Base-by-base conservation (phyloP, 2,797 vertebrate species). In the Lophotriccus pileatus region DNA sequence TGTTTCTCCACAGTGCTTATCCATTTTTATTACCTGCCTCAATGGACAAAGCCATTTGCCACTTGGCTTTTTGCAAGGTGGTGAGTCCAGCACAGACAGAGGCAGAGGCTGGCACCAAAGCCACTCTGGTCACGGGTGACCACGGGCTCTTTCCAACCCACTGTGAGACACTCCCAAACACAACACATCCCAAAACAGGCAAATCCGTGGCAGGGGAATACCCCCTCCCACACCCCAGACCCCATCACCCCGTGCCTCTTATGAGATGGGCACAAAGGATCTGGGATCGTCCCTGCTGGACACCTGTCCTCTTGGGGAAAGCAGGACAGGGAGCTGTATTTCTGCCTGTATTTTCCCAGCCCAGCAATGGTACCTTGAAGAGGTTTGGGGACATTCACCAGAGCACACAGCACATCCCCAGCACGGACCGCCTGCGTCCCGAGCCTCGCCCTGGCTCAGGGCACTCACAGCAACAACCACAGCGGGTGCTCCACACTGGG, bases 391-490 rank as follows among this genome's bases (percentile, higher is more conserved):
- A 43, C 53, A 14, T 43, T 21, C 84, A 39, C 20, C 66, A 44
- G 46, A 14, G 7, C 30, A 25, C 18, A 14, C 3, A 49, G 28
- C n/a, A 67, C 41, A 34, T 21, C 41, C 75, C 62, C 84, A 82
- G 14, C 17, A 12, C 0, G 0, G 1, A 44, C 9, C 30, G 24
- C 5, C 4, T 6, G 28, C 14, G 12, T 34, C 74, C 18, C 0
- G 8, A 62, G 52, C 72, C 21, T 16, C 8, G 0, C n/a, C 36
- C 46, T 6, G 8, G 12, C 52, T 74, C 60, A 23, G 27, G 25
- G 82, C 41, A 52, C 46, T 5, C 56, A 32, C 20, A 44, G 52
- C 0, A 7, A 34, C 7, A 8, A 23, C 50, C 5, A 8, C 9
- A 19, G 46, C 60, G 7, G 10, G 21, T 36, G 78, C 70, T 64